Conservation (phyloP, 2,888 invertebrate species). For the Euclidia mi region DNA sequence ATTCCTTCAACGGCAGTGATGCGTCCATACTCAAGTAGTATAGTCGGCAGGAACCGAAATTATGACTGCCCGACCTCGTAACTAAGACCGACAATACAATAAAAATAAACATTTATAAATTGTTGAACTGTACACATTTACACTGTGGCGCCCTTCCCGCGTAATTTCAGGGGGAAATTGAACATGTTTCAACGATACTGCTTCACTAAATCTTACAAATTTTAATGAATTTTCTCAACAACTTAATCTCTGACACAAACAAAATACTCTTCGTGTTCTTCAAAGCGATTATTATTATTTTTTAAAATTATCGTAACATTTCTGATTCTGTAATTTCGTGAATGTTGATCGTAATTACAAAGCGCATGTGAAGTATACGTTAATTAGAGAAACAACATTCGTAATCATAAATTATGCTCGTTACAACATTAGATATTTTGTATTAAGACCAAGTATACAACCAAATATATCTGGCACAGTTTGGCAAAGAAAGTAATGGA, state of each 20-base stretch:
- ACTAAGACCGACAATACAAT: too few relatives aligned
- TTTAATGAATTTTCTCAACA: conserved; percentile 58
- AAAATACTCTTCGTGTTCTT: conserved; percentile 45
- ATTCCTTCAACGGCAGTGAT: too few relatives aligned
- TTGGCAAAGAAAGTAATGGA: too few relatives aligned
- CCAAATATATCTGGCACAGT: too few relatives aligned
- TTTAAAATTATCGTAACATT: conserved; percentile 19
- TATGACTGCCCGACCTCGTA: too few relatives aligned
- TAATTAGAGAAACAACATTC: background rate
- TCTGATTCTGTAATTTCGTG: background rate
- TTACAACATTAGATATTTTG: too few relatives aligned
- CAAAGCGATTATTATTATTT: conserved; percentile 30
- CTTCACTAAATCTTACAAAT: conserved; percentile 53
- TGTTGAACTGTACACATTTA: conserved; percentile 8
- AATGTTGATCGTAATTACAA: conserved; percentile 5
- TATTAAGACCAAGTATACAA: too few relatives aligned
- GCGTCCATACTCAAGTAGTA: too few relatives aligned
- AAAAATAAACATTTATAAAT: background rate
- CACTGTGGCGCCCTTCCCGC: conserved; percentile 21
- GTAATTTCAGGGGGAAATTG: conserved; percentile 50
- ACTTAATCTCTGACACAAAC: conserved; percentile 44
- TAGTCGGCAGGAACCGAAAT: too few relatives aligned
- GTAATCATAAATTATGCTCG: too few relatives aligned
- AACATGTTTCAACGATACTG: conserved; percentile 53
- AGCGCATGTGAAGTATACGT: conserved; percentile 2